Percentiles rank a stretch among this genome's conserved stretches.
Evolutionary conservation across 2,888 invertebrate species (phyloP).

Genomic region (Taenaris catops): DNA sequence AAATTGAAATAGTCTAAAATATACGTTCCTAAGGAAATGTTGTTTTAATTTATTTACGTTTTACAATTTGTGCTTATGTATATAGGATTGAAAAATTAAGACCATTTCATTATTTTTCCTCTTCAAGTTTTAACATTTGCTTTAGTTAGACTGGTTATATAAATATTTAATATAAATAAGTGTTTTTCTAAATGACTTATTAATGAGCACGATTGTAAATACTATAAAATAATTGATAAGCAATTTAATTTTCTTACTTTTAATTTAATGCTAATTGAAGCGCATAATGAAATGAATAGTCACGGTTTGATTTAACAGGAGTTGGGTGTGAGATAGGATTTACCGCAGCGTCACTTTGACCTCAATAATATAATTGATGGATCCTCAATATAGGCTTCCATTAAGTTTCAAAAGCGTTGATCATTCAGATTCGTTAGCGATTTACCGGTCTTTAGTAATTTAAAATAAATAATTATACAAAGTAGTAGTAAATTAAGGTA

Average conservation of each 20-base stretch:
- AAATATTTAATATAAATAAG: no score
- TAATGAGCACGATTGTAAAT: no score
- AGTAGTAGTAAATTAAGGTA: no score
- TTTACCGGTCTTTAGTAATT: no score
- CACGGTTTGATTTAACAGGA: slow-evolving; percentile 51
- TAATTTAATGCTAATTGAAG: slow-evolving; percentile 15
- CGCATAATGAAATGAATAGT: slow-evolving; percentile 23
- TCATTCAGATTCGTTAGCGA: slow-evolving; percentile 8
- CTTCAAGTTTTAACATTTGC: no score
- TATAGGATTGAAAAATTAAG: no score
- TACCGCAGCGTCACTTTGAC: slow-evolving; percentile 48
- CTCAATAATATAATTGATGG: slow-evolving; percentile 60
- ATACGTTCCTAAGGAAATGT: slow-evolving; percentile 19
- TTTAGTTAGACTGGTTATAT: no score
- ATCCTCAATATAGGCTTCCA: slow-evolving; percentile 17
- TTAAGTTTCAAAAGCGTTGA: slow-evolving; percentile 11
- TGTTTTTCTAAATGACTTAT: no score
- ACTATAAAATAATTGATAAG: no score
- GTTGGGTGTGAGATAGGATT: slow-evolving; percentile 42
- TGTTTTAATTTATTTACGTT: slow-evolving; percentile 1
- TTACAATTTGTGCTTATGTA: no score
- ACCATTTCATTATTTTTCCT: no score
- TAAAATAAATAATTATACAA: no score
- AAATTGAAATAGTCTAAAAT: slow-evolving; percentile 11
- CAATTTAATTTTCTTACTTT: neutral